These are phyloP conservation scores for Cryptocephalus moraei DNA, from an alignment of 2,888 invertebrate species.

Conservation along the genomic window DNA sequence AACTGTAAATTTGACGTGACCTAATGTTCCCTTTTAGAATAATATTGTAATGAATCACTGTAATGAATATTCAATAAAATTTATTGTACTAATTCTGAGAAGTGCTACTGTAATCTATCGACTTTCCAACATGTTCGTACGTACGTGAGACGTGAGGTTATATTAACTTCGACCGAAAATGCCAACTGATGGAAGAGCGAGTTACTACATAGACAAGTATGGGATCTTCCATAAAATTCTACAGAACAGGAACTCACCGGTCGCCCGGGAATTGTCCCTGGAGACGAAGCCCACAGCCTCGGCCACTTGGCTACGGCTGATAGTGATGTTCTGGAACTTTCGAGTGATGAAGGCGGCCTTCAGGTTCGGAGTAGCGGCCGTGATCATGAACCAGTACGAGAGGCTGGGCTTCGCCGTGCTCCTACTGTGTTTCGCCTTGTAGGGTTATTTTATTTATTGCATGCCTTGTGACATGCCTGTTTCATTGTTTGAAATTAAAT, in stretches of 20 bases:
- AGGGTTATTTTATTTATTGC: background rate
- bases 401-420: slow-evolving; percentile 30
- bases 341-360: slow-evolving; percentile 31
- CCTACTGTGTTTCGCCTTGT: slow-evolving; percentile 30
- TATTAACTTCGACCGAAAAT: slow-evolving; percentile 2
- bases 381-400: slow-evolving; percentile 33
- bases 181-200: slow-evolving; percentile 12
- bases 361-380: slow-evolving; percentile 31
- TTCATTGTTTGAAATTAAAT: no score
- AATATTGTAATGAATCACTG: no score
- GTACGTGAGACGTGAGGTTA: no score
- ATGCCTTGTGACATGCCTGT: no score
- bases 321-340: slow-evolving; percentile 32
- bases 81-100: no score
- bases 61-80: no score
- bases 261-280: slow-evolving; percentile 1
- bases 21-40: no score
- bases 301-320: slow-evolving; percentile 29
- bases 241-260: slow-evolving; percentile 4
- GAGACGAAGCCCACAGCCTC: slow-evolving; percentile 11
- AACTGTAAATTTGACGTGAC: no score
- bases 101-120: no score
- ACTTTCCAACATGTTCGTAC: no score
- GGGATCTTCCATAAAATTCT: slow-evolving; percentile 18
- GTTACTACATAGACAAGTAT: slow-evolving; percentile 20